Percentiles rank a stretch among this genome's conserved stretches.
These are phyloP conservation scores for Poeciliopsis occidentalis DNA, from an alignment of 2,113 vertebrate genomes.

Conservation along the genomic window DNA sequence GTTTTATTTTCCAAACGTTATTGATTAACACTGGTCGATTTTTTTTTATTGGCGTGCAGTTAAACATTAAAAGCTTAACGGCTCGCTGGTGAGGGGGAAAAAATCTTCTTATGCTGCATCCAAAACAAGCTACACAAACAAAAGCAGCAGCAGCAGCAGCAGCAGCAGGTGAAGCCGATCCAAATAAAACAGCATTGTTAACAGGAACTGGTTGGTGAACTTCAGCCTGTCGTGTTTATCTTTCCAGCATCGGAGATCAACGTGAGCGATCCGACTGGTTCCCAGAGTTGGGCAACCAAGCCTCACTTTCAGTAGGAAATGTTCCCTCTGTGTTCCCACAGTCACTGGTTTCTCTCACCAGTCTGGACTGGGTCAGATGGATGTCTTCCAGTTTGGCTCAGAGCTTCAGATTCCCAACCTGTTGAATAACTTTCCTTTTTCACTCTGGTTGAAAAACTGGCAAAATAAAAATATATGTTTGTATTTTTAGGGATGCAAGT, in stretches of 20 bases:
- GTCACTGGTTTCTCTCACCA: conserved; percentile 1
- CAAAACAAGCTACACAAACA: conserved; percentile 20
- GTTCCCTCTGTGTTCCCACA: background rate
- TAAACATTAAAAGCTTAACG: conserved; percentile 1
- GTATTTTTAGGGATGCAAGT: too few species aligned
- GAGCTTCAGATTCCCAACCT: background rate
- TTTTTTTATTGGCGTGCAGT: conserved; percentile 12
- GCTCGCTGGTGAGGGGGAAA: too few species aligned
- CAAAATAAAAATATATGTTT: too few species aligned
- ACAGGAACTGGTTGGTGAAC: conserved; percentile 70
- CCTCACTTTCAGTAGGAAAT: conserved; percentile 1
- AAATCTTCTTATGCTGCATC: background rate
- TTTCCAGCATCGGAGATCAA: conserved; percentile 38
- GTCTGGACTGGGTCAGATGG: conserved; percentile 32
- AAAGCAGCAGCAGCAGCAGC: conserved; percentile 18
- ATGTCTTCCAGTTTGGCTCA: background rate
- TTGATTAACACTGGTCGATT: conserved; percentile 19
- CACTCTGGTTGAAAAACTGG: background rate
- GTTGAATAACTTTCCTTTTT: background rate
- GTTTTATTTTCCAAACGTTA: background rate
- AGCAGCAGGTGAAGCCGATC: conserved; percentile 51
- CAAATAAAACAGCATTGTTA: conserved; percentile 65
- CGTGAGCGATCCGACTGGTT: conserved; percentile 19
- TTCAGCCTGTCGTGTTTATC: conserved; percentile 44
- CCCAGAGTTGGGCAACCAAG: background rate